Percentiles rank a stretch among this genome's conserved stretches.
Conservation (phyloP, 1,140 invertebrate genomes). For the Tetragonula clypearis region DNA sequence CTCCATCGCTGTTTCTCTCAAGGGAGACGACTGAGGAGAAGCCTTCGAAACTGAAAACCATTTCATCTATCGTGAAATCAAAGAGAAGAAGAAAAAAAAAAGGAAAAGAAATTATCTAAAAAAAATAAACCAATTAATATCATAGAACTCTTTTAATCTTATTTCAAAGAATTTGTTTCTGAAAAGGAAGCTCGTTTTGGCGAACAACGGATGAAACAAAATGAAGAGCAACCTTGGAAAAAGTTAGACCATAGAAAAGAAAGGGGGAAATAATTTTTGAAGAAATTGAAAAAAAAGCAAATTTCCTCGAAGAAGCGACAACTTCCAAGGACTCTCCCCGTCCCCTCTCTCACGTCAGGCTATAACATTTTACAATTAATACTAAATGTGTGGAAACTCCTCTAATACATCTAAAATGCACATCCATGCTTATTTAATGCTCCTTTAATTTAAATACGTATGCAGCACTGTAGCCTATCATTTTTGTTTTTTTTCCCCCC, state of each 20-base stretch:
- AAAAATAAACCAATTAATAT: neutral
- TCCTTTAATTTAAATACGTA: constrained; percentile 69
- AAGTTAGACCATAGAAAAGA: too few relatives aligned
- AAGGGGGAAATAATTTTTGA: too few relatives aligned
- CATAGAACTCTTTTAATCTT: too few relatives aligned
- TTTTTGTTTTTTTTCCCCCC: constrained; percentile 48
- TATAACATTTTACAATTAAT: constrained; percentile 62
- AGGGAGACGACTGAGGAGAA: neutral
- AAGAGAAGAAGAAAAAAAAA: too few relatives aligned
- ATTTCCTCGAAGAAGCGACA: neutral
- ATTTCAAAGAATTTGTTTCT: too few relatives aligned
- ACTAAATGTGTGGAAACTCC: constrained; percentile 66
- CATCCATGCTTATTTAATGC: constrained; percentile 73
- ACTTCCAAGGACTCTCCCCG: constrained; percentile 2
- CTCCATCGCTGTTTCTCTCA: constrained; percentile 14
- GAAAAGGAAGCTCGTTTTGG: too few relatives aligned
- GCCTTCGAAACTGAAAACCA: neutral
- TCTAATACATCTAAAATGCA: constrained; percentile 72
- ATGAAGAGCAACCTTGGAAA: too few relatives aligned
- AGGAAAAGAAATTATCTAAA: too few relatives aligned
- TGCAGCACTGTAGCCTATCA: constrained; percentile 70
- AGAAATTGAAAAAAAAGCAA: neutral
- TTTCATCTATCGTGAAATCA: neutral
- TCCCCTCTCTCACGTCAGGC: constrained; percentile 31
- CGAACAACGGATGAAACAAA: too few relatives aligned